These are phyloP conservation scores for Amphibalanus amphitrite DNA, from an alignment of 1,140 invertebrate genomes.

Conservation along the genomic window DNA sequence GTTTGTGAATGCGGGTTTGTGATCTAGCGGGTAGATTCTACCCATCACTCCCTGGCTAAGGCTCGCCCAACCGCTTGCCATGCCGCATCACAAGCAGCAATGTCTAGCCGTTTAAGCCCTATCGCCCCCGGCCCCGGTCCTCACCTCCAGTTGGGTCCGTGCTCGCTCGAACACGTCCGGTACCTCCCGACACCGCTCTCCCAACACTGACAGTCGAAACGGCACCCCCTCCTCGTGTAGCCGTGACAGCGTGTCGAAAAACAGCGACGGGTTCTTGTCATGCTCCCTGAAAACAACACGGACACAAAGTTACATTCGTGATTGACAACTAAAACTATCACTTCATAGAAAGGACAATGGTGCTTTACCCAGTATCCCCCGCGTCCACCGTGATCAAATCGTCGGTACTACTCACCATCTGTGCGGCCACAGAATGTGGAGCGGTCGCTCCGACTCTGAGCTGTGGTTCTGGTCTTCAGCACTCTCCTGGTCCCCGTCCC, in stretches of 20 bases:
- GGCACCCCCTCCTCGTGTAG: slow-evolving; percentile 35
- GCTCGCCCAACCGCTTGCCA: no score
- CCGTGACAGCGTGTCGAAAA: slow-evolving; percentile 38
- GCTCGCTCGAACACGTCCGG: slow-evolving; percentile 37
- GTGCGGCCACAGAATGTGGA: slow-evolving; percentile 58
- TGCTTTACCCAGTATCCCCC: no score
- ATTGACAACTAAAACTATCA: no score
- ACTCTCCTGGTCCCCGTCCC: no score
- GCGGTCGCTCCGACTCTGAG: slow-evolving; percentile 19
- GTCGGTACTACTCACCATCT: slow-evolving; percentile 42
- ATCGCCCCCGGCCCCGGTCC: no score
- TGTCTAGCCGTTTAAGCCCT: background rate
- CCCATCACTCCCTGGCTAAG: no score
- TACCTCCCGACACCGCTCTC: slow-evolving; percentile 37
- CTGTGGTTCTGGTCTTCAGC: no score
- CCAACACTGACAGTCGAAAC: slow-evolving; percentile 44
- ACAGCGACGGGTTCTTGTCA: slow-evolving; percentile 50
- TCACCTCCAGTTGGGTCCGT: slow-evolving; percentile 37
- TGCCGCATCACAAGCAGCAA: background rate
- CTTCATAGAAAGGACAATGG: no score
- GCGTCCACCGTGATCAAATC: no score
- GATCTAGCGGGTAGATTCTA: no score
- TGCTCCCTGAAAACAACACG: slow-evolving; percentile 38
- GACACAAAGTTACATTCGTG: no score
- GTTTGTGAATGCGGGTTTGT: no score